Conservation (phyloP, 2,888 invertebrate genomes). For the Agonopterix subpropinquella region DNA sequence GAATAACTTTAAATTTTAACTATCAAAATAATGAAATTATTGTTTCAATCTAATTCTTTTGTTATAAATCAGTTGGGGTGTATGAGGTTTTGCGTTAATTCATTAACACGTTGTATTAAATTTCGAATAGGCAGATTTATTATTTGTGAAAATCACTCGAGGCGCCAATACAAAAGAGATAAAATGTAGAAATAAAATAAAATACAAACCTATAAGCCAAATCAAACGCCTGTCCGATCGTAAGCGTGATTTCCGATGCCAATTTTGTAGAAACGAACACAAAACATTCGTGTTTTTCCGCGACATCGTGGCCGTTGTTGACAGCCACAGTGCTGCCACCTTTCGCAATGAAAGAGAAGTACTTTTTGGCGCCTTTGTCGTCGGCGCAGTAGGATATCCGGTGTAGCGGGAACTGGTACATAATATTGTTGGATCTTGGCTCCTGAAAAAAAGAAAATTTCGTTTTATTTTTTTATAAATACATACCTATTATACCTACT, state of each 20-base stretch:
- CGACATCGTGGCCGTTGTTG: conserved; percentile 65
- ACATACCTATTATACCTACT: too few species aligned
- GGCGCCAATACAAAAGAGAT: too few species aligned
- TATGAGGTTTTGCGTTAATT: too few species aligned
- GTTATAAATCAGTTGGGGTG: too few species aligned
- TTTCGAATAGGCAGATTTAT: too few species aligned
- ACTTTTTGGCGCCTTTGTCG: conserved; percentile 98
- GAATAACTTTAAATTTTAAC: too few species aligned
- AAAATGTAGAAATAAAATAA: background rate
- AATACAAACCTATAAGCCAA: conserved; percentile 87
- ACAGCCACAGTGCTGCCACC: conserved; percentile 53
- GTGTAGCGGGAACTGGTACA: conserved; percentile 97
- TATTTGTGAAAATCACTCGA: too few species aligned
- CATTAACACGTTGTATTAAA: too few species aligned
- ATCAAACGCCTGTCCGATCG: conserved; percentile 99
- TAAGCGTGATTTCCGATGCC: conserved; percentile 97
- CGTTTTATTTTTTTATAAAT: too few species aligned
- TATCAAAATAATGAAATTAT: too few species aligned
- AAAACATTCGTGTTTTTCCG: conserved; percentile 94
- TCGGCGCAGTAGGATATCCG: conserved; percentile 99
- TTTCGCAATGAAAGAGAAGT: conserved; percentile 97
- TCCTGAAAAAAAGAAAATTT: conserved; percentile 63
- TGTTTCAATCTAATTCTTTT: too few species aligned
- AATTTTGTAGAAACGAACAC: conserved; percentile 98
- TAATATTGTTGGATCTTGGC: conserved; percentile 84